Percentiles rank a stretch among this genome's conserved stretches.
These are phyloP conservation scores for Polypterus bichir DNA, from an alignment of 2,113 vertebrate genomes.

Conservation along the genomic window DNA sequence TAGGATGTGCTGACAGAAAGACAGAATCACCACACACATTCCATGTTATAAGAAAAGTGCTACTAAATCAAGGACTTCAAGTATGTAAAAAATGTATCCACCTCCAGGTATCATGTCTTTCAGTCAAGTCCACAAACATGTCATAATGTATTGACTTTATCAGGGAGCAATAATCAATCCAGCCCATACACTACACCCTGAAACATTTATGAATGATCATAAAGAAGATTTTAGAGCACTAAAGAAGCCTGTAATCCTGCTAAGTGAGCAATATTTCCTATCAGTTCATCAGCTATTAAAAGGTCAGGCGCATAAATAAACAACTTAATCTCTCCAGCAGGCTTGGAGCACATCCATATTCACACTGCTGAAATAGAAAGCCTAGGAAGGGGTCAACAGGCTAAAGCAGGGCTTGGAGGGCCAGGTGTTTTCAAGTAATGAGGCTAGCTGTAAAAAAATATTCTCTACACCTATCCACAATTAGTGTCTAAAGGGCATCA, in stretches of 20 bases:
- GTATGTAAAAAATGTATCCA: too few relatives aligned
- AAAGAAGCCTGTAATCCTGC: slow-evolving; percentile 64
- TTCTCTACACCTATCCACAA: too few relatives aligned
- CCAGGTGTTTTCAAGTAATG: too few relatives aligned
- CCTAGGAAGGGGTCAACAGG: too few relatives aligned
- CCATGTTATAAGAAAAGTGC: too few relatives aligned
- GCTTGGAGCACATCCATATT: slow-evolving; percentile 34
- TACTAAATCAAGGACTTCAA: too few relatives aligned
- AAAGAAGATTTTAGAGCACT: slow-evolving; percentile 66
- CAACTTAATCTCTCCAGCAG: slow-evolving; percentile 57
- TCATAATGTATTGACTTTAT: slow-evolving; percentile 53
- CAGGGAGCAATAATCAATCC: slow-evolving; percentile 49
- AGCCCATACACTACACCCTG: slow-evolving; percentile 52
- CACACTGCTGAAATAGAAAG: slow-evolving; percentile 24
- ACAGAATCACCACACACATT: too few relatives aligned
- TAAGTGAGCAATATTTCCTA: slow-evolving; percentile 69
- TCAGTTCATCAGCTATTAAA: slow-evolving; percentile 53
- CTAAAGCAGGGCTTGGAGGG: too few relatives aligned
- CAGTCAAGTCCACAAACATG: slow-evolving; percentile 29
- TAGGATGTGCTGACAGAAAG: too few relatives aligned
- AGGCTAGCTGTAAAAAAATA: too few relatives aligned
- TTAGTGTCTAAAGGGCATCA: too few relatives aligned
- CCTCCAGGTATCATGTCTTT: too few relatives aligned
- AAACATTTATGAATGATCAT: slow-evolving; percentile 67
- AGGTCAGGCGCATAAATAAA: slow-evolving; percentile 48